These are phyloP conservation scores for Strigamia transsilvanica DNA, from an alignment of 2,888 invertebrate genomes.

Conservation along the genomic window DNA sequence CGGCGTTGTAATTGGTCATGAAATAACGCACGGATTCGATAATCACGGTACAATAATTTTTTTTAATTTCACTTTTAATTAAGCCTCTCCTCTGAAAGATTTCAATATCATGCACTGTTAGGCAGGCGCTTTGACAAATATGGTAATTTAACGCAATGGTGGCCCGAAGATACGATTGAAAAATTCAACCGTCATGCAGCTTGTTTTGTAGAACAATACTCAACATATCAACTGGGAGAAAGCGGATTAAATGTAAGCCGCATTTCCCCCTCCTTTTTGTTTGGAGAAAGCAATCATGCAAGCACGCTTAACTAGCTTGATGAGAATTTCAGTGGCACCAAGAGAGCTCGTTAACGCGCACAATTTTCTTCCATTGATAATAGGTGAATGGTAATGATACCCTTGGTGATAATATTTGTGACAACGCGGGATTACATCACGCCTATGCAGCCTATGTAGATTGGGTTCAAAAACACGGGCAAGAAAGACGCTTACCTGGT, in stretches of 20 bases:
- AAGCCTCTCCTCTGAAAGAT: not conserved
- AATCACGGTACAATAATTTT: constrained; percentile 60
- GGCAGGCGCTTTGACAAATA: constrained; percentile 62
- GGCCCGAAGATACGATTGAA: constrained; percentile 61
- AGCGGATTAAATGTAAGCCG: constrained; percentile 60
- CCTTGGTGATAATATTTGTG: constrained; percentile 64
- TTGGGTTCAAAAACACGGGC: constrained; percentile 60
- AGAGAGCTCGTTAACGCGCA: not conserved
- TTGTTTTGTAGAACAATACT: constrained; percentile 62
- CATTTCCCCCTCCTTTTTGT: not conserved
- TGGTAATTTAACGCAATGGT: constrained; percentile 63
- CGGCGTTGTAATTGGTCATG: constrained; percentile 63
- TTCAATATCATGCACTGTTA: constrained; percentile 54
- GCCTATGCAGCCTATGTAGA: constrained; percentile 62
- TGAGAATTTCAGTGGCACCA: constrained; percentile 29
- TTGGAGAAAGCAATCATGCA: not conserved
- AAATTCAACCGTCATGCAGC: constrained; percentile 61
- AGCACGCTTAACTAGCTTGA: constrained; percentile 22
- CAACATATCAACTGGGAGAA: constrained; percentile 60
- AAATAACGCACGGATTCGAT: constrained; percentile 63
- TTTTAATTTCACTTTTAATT: not conserved
- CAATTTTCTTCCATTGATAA: constrained; percentile 1
- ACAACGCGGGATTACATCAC: constrained; percentile 63
- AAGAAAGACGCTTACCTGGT: constrained; percentile 62
- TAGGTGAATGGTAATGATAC: constrained; percentile 64